A percentile compares a stretch with the other conserved stretches of the same genome.
Evolutionary conservation across 2,888 invertebrate species (phyloP).

Genomic region (Pachliopta kotzebuea): DNA sequence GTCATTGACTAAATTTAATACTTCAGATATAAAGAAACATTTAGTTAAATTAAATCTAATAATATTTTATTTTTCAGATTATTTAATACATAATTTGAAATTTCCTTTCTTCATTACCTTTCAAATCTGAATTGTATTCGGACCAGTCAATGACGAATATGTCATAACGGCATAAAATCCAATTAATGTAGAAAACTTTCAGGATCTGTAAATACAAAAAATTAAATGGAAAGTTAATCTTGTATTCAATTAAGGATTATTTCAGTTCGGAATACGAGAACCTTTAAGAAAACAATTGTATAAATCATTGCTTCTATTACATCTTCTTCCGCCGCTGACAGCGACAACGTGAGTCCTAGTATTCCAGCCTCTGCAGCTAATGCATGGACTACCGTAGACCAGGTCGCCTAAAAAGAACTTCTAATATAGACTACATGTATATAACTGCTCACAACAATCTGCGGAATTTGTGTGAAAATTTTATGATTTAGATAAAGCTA

Average conservation of each 20-base stretch:
- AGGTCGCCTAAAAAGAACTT: conserved; percentile 47
- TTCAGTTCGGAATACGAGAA: conserved; percentile 29
- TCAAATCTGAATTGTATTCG: conserved; percentile 55
- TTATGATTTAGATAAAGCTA: too few species aligned
- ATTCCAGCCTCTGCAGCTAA: conserved; percentile 65
- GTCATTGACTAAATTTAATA: too few species aligned
- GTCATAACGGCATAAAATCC: conserved; percentile 62
- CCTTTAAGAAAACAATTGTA: conserved; percentile 58
- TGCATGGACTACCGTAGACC: conserved; percentile 59
- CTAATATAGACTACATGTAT: too few species aligned
- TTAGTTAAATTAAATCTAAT: neutral
- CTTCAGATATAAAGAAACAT: too few species aligned
- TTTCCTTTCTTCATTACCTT: too few species aligned
- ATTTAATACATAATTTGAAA: too few species aligned
- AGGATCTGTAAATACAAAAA: conserved; percentile 44
- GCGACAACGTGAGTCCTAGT: conserved; percentile 57
- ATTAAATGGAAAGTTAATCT: neutral
- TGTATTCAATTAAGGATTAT: neutral
- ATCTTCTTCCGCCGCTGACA: conserved; percentile 53
- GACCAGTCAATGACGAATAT: conserved; percentile 69
- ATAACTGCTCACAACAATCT: too few species aligned
- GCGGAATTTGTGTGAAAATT: too few species aligned
- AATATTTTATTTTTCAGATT: too few species aligned
- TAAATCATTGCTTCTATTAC: conserved; percentile 53
- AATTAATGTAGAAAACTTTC: conserved; percentile 58